Base-by-base conservation (phyloP, 2,888 invertebrate species). In the Anthophora plumipes region DNA sequence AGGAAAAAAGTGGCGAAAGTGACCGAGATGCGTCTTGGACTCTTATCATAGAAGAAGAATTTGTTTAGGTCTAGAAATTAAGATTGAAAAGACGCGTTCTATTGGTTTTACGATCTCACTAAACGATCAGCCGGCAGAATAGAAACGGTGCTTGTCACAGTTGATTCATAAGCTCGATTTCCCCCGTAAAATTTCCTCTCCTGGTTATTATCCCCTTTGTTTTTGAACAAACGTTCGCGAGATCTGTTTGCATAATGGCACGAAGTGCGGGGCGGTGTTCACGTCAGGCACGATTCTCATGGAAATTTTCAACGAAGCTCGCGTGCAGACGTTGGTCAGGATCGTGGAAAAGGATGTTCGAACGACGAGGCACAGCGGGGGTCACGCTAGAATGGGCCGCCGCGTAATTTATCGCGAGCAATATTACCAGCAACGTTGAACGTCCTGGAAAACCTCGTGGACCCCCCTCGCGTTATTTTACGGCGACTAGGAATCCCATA, bases 371-470 rank as follows among this genome's bases (percentile, higher is more conserved):
- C 31, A 4, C 31, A 4, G 14, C 22, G 52, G 43, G 43, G 60
- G 52, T 41, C 50, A 48, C 50, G 20, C 20, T n/a, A 17, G 60
- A 70, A 68, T 60, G 64, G 57, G 46, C 8, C 50, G 69, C 25
- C 63, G 55, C 43, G 82, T 81, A 86, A 86, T 86, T 86, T 86
- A 86, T 86, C 63, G 83, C 86, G 52, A 57, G 78, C 86, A 77
- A 86, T 86, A 86, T 86, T 79, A 79, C 78, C 82, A 46, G 59
- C 52, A 74, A 77, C 77, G 77, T 63, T 55, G 54, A 52, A 39
- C 69, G 63, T 76, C 17, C 76, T 54, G 74, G 67, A 68, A 74
- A 77, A 79, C 57, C 73, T 60, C 37, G 48, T 60, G 73, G 22
- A 17, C 31, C n/a, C 63, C 46, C 14, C 31, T 25, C 67, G 61